These are phyloP conservation scores for Tenebrio molitor DNA, from an alignment of 1,140 invertebrate species.

Conservation along the genomic window DNA sequence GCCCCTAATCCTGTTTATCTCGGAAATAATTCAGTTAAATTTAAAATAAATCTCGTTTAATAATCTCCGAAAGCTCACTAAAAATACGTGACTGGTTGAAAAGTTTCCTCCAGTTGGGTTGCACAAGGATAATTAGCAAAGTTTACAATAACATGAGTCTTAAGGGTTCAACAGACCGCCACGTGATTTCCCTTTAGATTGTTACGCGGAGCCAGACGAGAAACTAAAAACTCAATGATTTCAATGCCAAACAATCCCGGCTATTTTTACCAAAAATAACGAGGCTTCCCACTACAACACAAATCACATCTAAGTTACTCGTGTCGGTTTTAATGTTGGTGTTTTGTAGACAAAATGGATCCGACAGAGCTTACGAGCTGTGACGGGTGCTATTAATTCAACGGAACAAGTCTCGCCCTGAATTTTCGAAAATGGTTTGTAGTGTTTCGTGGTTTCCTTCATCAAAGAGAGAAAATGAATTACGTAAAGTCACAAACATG, in stretches of 20 bases:
- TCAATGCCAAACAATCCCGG: background rate
- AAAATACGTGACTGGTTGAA: background rate
- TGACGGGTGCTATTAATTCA: no score
- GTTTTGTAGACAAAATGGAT: no score
- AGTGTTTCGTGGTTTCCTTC: no score
- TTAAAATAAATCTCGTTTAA: background rate
- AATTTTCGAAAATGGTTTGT: no score
- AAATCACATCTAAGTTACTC: no score
- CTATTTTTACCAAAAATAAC: no score
- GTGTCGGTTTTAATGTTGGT: no score
- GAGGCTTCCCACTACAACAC: no score
- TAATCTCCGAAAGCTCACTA: background rate
- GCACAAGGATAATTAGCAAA: constrained; percentile 9
- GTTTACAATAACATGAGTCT: constrained; percentile 5
- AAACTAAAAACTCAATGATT: background rate
- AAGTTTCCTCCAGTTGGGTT: background rate
- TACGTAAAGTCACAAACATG: no score
- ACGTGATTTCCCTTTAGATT: constrained; percentile 8
- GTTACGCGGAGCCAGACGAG: background rate
- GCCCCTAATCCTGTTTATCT: background rate
- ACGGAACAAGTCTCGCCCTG: no score
- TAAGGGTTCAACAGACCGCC: background rate
- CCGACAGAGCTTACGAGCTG: no score
- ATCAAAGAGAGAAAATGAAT: no score
- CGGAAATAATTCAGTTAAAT: background rate